Conservation (phyloP, 1,140 invertebrate species). For the Medauroidea extradentata region DNA sequence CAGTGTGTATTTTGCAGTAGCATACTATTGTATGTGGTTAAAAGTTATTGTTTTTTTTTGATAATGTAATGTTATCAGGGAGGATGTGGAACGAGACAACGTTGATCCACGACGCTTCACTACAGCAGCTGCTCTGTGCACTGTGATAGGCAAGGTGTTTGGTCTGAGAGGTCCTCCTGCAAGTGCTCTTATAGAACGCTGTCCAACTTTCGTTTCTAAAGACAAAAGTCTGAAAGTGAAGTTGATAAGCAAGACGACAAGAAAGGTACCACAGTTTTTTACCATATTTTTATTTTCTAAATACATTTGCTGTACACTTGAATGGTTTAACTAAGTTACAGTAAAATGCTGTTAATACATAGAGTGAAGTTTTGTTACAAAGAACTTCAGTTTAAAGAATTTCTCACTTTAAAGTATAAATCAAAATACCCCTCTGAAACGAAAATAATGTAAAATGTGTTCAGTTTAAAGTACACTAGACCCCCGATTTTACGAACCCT, state of each 20-base stretch:
- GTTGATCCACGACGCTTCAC: constrained; percentile 64
- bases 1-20: no score
- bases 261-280: constrained; percentile 54
- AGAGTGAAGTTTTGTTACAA: no score
- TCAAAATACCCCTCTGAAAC: no score
- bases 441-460: no score
- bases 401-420: no score
- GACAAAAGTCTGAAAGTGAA: constrained; percentile 74
- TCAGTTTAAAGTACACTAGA: no score
- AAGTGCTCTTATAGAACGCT: constrained; percentile 54
- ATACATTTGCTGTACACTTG: no score
- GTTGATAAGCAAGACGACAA: constrained; percentile 63
- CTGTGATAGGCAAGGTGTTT: constrained; percentile 70
- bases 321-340: no score
- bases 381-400: no score
- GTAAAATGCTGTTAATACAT: no score
- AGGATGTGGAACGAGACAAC: constrained; percentile 66
- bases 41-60: neutral
- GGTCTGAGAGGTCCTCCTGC: constrained; percentile 54
- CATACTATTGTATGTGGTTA: neutral
- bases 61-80: constrained; percentile 43
- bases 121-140: constrained; percentile 71
- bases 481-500: no score
- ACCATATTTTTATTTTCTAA: no score
- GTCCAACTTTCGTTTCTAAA: constrained; percentile 76